A percentile compares a stretch with the other conserved stretches of the same genome.
phyloP scores from a whole-genome alignment of 2,113 vertebrate genomes.

The Gopherus flavomarginatus region DNA sequence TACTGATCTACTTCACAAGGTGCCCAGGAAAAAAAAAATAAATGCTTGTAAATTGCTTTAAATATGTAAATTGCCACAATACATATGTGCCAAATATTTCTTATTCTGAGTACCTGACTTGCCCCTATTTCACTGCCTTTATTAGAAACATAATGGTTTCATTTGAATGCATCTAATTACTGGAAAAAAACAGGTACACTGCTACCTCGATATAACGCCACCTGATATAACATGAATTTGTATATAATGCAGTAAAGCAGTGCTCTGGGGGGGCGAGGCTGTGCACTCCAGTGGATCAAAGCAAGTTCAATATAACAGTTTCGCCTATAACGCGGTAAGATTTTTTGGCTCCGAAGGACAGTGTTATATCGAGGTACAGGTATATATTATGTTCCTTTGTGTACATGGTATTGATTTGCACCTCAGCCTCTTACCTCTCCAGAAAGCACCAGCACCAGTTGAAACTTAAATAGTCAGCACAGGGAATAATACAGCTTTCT shows the following conservation, averaged over 20 bases:
- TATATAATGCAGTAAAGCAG: too few species aligned
- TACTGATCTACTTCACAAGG: rapidly evolving
- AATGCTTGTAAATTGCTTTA: neutral
- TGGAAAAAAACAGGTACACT: neutral
- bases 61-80: neutral
- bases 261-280: too few species aligned
- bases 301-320: too few species aligned
- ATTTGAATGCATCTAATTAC: neutral
- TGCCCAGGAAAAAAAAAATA: neutral
- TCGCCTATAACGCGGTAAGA: too few species aligned
- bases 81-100: neutral
- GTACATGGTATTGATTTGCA: neutral
- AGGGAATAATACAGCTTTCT: neutral
- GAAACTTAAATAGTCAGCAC: neutral
- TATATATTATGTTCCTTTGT: neutral
- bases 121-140: rapidly evolving
- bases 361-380: too few species aligned
- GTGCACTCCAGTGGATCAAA: too few species aligned
- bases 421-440: neutral
- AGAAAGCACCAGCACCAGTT: neutral
- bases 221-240: too few species aligned
- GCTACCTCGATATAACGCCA: too few species aligned
- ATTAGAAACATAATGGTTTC: neutral
- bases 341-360: too few species aligned
- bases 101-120: neutral